Base-by-base conservation (phyloP, 2,113 vertebrate genomes). In the Sinocyclocheilus anophthalmus region DNA sequence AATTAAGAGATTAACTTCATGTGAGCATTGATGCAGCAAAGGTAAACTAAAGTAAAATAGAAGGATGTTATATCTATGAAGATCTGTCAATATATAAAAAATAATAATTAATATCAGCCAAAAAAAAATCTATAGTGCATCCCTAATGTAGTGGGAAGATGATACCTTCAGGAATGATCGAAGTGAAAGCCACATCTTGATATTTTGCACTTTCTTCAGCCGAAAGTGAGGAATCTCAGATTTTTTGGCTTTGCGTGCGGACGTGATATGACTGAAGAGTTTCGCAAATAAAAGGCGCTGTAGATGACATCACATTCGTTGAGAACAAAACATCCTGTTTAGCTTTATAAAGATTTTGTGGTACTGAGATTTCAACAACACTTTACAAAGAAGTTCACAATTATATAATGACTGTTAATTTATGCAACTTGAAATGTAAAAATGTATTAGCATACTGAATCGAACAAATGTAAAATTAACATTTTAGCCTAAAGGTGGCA, bases 161-260 rank as follows among this genome's bases (percentile, higher is more conserved):
- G 55, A 24, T 22, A 98, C 98, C 97, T 98, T 97, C 3, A 99
- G 95, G 24, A 97, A 99, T 77, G 98, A 99, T 55, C 98, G 97
- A 1, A 99, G 96, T 0, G 98, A 98, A 30, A 30, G 88, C 98
- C 98, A 99, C 93, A 99, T 99, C 94, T 99, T 99, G 89, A 99
- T 99, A 93, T 99, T 99, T 92, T 99, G 97, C 82, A 99, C 97
- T 87, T 99, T 99, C 93, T 99, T 99, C 91, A 99, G 96, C 76
- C 98, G 93, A 86, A 99, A 99, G 90, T 99, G 98, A 91, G 98
- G 98, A 88, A 99, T 97, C 94, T 98, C 97, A 0, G 97, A 99
- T 90, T 99, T 99, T 91, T 96, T 97, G 93, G 98, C 98, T 92
- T 99, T 99, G 84, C 98, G 96, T 87, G 97, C 98, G 61, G 98